Evolutionary conservation across 1,140 invertebrate genomes (phyloP).

Genomic region (Centruroides vittatus): DNA sequence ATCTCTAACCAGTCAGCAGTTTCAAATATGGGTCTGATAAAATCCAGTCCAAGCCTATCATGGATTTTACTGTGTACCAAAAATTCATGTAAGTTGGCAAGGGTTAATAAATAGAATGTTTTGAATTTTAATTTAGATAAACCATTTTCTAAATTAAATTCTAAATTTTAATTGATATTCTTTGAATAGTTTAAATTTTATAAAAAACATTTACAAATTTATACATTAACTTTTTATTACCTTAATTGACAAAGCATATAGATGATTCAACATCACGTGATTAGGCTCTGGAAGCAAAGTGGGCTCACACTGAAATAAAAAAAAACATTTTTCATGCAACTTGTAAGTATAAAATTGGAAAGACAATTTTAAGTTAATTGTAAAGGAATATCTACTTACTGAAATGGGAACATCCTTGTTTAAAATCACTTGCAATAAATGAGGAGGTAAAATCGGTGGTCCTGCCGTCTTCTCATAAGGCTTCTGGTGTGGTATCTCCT

Average conservation of each 20-base stretch:
- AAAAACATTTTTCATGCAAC: constrained; percentile 29
- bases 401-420: constrained; percentile 95
- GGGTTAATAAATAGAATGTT: too few species aligned
- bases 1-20: too few species aligned
- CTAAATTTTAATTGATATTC: too few species aligned
- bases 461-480: constrained; percentile 75
- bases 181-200: too few species aligned
- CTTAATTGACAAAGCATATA: constrained; percentile 98
- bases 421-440: constrained; percentile 93
- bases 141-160: too few species aligned
- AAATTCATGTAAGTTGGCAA: too few species aligned
- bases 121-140: too few species aligned
- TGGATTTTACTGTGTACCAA: too few species aligned
- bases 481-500: constrained; percentile 76
- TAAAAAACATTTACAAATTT: too few species aligned
- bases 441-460: constrained; percentile 93
- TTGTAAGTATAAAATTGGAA: constrained; percentile 1
- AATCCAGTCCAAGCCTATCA: too few species aligned
- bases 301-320: constrained; percentile 72
- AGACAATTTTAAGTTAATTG: background rate
- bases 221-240: constrained; percentile 18
- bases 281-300: constrained; percentile 97
- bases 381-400: too few species aligned
- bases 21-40: too few species aligned
- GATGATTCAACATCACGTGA: constrained; percentile 98